Percentiles rank a stretch among this genome's conserved stretches.
Conservation (phyloP, 2,797 vertebrate species). For the Poliocrania exsul region DNA sequence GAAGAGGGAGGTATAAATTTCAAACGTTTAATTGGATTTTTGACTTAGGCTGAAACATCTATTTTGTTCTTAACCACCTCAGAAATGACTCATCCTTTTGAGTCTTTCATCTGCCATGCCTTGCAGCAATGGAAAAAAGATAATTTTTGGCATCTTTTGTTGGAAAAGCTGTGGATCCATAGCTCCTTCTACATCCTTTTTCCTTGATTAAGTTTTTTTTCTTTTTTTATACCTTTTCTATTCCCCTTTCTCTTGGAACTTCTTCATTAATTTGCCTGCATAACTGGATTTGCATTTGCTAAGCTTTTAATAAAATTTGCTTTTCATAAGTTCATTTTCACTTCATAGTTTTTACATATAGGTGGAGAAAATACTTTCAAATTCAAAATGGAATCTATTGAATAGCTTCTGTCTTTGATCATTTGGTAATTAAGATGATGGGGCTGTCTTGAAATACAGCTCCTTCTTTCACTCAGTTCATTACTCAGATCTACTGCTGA, state of each 20-base stretch:
- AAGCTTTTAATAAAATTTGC: background rate
- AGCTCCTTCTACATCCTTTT: background rate
- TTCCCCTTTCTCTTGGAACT: background rate
- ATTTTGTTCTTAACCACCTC: background rate
- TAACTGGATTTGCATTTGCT: background rate
- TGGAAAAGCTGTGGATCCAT: background rate
- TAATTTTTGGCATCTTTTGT: background rate
- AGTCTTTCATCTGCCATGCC: slow-evolving; percentile 25
- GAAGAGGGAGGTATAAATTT: background rate
- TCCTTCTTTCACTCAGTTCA: background rate
- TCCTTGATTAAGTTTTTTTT: background rate
- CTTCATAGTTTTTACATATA: background rate
- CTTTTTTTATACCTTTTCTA: background rate
- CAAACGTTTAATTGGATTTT: background rate
- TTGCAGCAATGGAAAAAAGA: background rate
- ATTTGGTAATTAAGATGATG: background rate
- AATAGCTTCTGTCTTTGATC: background rate
- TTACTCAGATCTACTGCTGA: background rate
- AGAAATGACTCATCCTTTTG: background rate
- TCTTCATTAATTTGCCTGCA: background rate
- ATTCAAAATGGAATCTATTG: background rate
- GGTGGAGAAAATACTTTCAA: background rate
- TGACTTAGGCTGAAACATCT: background rate
- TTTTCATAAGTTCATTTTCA: background rate
- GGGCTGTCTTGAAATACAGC: background rate